A percentile compares a stretch with the other conserved stretches of the same genome.
Evolutionary conservation across 2,888 invertebrate species (phyloP).

Genomic region (Lamproptera curius): DNA sequence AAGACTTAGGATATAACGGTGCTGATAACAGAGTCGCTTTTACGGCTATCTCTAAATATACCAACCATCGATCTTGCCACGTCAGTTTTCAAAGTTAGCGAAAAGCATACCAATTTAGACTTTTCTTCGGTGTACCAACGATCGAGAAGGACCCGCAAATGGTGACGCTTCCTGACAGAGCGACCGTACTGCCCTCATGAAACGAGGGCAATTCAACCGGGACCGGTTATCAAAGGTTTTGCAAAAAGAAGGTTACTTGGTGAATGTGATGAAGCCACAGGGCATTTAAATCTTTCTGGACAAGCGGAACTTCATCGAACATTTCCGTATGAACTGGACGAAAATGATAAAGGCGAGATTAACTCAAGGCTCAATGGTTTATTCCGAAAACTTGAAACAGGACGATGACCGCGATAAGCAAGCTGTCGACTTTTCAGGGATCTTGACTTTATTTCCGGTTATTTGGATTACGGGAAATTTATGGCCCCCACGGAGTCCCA

Average conservation of each 20-base stretch:
- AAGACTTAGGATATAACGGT: conserved; percentile 37
- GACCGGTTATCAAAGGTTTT: conserved; percentile 70
- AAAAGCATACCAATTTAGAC: conserved; percentile 27
- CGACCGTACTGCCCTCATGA: conserved; percentile 55
- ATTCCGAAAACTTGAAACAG: conserved; percentile 11
- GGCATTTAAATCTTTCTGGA: conserved; percentile 32
- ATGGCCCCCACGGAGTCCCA: conserved; percentile 29
- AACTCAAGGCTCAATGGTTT: conserved; percentile 14
- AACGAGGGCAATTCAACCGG: conserved; percentile 45
- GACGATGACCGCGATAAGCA: conserved; percentile 30
- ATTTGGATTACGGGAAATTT: conserved; percentile 32
- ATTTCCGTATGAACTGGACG: conserved; percentile 31
- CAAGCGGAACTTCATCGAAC: conserved; percentile 31
- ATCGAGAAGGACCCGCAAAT: conserved; percentile 44
- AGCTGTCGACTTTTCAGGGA: conserved; percentile 41
- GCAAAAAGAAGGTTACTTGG: conserved; percentile 59
- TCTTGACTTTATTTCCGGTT: conserved; percentile 38
- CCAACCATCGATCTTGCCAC: conserved; percentile 28
- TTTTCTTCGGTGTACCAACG: conserved; percentile 47
- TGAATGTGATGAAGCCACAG: conserved; percentile 22
- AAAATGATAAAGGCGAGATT: conserved; percentile 24
- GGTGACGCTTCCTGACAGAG: conserved; percentile 39
- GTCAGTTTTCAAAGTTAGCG: conserved; percentile 27
- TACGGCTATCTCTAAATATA: conserved; percentile 33
- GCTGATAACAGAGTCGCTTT: conserved; percentile 32